Evolutionary conservation across 2,888 invertebrate species (phyloP), one percentile per base, ranked within the genome.

Genomic region (Pandemis cinnamomeana): DNA sequence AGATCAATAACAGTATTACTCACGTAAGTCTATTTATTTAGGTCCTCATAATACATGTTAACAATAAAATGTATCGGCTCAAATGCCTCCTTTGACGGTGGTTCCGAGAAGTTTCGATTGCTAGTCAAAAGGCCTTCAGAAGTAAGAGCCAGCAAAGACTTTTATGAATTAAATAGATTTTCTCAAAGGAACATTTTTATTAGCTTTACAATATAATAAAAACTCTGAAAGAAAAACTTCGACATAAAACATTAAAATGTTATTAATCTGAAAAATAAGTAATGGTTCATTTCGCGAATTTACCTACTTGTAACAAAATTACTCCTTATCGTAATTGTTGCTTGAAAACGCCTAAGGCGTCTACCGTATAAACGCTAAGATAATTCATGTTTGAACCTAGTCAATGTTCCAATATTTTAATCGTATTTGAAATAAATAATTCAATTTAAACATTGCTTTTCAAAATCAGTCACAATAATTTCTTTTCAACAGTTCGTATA

Each of bases 1-100:
- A 67, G 55, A 55, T 64, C 64, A 67, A 67, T 44, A 67, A 42
- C 20, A 42, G 67, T 46, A 53, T 62, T 51, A 42, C 27, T 73
- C 53, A 53, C 27, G 48, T 70, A 27, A 70, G 51, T 51, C 27
- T 74, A 74, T 74, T 74, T 74, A 74, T 70, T 70, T 36, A 74
- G 27, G 64, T 51, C 42, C 64, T 68, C 70, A 66, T 66, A 36
- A 48, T 73, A 73, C 63, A 69, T 51, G 63, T 48, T 69, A 68
- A 55, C 68, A 72, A 46, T 68, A 53, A 58, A 41, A 46, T 55
- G 10, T 70, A 60, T 63, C 46, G 44, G 66, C 48, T 41, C 15
- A 15, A 48, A 51, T 36, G 36, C 36, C 36, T 62, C 41, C 51
- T n/a, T 66, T n/a, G 44, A 44, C 20, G 44, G 0, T 10, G 63